phyloP scores from a whole-genome alignment of 2,797 vertebrate genomes.

The Paguma larvata region DNA sequence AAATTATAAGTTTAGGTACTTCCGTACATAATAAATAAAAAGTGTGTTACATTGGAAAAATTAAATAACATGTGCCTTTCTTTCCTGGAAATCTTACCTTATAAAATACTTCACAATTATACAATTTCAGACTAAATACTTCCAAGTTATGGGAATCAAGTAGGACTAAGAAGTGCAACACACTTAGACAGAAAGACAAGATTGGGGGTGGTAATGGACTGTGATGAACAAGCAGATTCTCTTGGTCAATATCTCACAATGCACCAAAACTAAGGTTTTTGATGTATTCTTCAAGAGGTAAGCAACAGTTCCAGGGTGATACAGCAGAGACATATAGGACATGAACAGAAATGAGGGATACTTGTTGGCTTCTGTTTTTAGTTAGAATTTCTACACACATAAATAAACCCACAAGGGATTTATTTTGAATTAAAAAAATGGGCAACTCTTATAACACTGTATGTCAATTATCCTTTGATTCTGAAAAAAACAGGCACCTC shows the following conservation, averaged over 20 bases:
- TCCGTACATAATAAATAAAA: conserved; percentile 60
- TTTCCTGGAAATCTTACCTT: conserved; percentile 47
- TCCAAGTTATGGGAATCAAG: conserved; percentile 20
- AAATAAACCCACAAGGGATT: neutral
- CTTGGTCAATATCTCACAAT: neutral
- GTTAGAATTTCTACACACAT: neutral
- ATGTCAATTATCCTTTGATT: neutral
- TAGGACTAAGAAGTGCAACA: conserved; percentile 5
- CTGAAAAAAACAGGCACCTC: neutral
- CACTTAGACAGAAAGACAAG: conserved; percentile 29
- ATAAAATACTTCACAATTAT: conserved; percentile 68
- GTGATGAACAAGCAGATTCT: conserved; percentile 56
- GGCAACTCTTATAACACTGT: neutral
- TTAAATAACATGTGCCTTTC: conserved; percentile 44
- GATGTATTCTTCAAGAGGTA: conserved; percentile 10
- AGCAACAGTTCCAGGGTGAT: conserved; percentile 17
- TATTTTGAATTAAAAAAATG: conserved; percentile 60
- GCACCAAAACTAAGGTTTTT: neutral
- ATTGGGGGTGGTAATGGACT: neutral
- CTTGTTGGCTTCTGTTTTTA: conserved; percentile 55
- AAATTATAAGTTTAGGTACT: conserved; percentile 30
- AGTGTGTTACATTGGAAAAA: conserved; percentile 1
- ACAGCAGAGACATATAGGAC: neutral
- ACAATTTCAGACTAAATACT: conserved; percentile 72
- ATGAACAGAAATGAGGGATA: conserved; percentile 30